Evolutionary conservation across 37 sponge, comb jelly and placozoan species (phyloP).

Genomic region (Crambe crambe): DNA sequence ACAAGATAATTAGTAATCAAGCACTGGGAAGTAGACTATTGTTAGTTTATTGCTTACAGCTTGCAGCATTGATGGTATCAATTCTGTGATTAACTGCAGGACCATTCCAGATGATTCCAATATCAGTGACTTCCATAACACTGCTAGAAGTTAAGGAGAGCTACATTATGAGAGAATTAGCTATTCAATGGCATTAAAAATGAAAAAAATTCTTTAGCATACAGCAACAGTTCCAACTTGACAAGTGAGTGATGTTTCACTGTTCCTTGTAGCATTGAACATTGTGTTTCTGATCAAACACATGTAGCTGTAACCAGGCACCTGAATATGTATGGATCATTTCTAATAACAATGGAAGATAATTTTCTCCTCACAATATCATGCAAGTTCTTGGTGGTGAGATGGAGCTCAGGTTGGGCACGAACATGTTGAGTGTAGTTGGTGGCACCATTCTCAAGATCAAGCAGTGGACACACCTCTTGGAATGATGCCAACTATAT

Average conservation of each 20-base stretch:
- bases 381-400: slow-evolving; percentile 42
- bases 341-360: too few relatives aligned
- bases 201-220: neutral
- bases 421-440: slow-evolving; percentile 38
- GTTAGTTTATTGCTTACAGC: neutral
- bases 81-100: neutral
- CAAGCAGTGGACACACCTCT: slow-evolving; percentile 45
- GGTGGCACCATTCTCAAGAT: neutral
- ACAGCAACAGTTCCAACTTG: neutral
- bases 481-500: neutral
- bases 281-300: neutral
- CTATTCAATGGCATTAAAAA: neutral
- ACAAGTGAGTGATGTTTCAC: slow-evolving; percentile 26
- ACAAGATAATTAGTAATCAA: too few relatives aligned
- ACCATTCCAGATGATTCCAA: neutral
- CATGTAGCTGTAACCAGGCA: slow-evolving; percentile 1
- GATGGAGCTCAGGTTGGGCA: slow-evolving; percentile 2
- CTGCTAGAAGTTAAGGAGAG: neutral
- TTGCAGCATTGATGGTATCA: neutral
- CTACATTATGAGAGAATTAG: too few relatives aligned
- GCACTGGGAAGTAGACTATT: too few relatives aligned
- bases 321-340: neutral
- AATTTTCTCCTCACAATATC: neutral
- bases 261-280: slow-evolving; percentile 4
- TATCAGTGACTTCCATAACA: neutral